Conservation (phyloP, 2,113 vertebrate species). For the Vulpes lagopus region DNA sequence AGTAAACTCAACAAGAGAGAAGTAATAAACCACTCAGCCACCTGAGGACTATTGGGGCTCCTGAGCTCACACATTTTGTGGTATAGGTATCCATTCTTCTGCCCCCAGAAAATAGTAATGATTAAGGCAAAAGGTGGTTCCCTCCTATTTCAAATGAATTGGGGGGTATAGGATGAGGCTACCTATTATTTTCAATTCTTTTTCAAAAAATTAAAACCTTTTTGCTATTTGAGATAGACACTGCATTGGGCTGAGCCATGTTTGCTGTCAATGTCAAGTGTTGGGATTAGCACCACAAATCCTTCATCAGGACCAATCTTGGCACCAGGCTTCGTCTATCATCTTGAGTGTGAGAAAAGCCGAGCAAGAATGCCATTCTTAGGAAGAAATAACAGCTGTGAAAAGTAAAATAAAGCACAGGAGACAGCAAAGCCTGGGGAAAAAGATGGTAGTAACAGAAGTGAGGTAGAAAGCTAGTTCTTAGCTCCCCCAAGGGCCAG, state of each 20-base stretch:
- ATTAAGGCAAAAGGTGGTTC: conserved; percentile 44
- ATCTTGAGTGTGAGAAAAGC: neutral
- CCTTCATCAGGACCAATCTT: neutral
- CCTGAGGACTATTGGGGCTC: neutral
- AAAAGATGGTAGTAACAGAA: neutral
- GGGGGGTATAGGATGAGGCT: neutral
- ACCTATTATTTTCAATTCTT: neutral
- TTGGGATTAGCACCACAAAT: conserved; percentile 57
- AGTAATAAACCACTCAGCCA: neutral
- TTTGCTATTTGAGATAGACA: neutral
- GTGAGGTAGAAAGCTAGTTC: conserved; percentile 65
- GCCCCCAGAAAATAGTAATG: neutral
- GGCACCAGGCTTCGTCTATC: neutral
- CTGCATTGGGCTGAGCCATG: neutral
- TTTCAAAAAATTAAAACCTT: neutral
- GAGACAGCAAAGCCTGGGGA: neutral
- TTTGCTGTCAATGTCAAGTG: neutral
- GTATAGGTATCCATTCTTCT: neutral
- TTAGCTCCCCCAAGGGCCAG: neutral
- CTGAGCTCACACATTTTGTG: neutral
- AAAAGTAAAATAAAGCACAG: neutral
- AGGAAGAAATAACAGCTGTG: neutral
- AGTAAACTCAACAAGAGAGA: conserved; percentile 9
- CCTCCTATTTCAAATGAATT: neutral
- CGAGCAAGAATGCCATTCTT: neutral